Conservation (phyloP, 2,113 vertebrate genomes). For the Elephantulus edwardii region DNA sequence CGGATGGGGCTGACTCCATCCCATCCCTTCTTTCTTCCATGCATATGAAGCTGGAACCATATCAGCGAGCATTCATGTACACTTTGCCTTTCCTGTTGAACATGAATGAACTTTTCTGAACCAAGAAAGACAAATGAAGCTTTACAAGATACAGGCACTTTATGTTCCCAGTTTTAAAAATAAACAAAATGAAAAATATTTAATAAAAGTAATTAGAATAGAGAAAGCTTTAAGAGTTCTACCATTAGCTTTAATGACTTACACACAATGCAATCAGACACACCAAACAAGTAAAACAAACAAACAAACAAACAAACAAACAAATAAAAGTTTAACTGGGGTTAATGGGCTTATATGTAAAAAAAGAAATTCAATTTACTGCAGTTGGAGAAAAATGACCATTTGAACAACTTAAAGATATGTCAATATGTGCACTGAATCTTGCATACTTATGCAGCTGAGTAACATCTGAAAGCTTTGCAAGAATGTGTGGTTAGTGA, state of each 20-base stretch:
- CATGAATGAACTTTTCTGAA: slow-evolving; percentile 41
- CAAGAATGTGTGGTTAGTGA: slow-evolving; percentile 64
- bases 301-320: slow-evolving; percentile 59
- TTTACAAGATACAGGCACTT: slow-evolving; percentile 81
- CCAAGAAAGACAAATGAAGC: slow-evolving; percentile 64
- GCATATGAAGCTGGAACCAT: slow-evolving; percentile 3
- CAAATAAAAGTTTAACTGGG: slow-evolving; percentile 62
- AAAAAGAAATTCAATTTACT: slow-evolving; percentile 63
- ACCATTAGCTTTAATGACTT: slow-evolving; percentile 65
- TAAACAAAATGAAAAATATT: slow-evolving; percentile 70
- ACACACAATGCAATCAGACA: slow-evolving; percentile 62
- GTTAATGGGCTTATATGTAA: slow-evolving; percentile 59
- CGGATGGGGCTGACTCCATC: background rate
- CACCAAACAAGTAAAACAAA: slow-evolving; percentile 66
- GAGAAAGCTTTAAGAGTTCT: slow-evolving; percentile 62
- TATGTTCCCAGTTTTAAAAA: slow-evolving; percentile 80
- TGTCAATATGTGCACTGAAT: slow-evolving; percentile 63
- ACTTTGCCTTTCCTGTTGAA: slow-evolving; percentile 48
- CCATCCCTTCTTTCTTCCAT: background rate
- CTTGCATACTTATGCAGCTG: slow-evolving; percentile 28
- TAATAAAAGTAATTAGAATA: slow-evolving; percentile 70
- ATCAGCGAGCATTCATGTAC: slow-evolving; percentile 29
- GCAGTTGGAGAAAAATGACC: slow-evolving; percentile 60
- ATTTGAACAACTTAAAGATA: slow-evolving; percentile 67
- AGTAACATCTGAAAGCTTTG: slow-evolving; percentile 70